Percentiles rank a stretch among this genome's conserved stretches.
These are phyloP conservation scores for Poliocrania exsul DNA, from an alignment of 2,797 vertebrate species.

Conservation along the genomic window DNA sequence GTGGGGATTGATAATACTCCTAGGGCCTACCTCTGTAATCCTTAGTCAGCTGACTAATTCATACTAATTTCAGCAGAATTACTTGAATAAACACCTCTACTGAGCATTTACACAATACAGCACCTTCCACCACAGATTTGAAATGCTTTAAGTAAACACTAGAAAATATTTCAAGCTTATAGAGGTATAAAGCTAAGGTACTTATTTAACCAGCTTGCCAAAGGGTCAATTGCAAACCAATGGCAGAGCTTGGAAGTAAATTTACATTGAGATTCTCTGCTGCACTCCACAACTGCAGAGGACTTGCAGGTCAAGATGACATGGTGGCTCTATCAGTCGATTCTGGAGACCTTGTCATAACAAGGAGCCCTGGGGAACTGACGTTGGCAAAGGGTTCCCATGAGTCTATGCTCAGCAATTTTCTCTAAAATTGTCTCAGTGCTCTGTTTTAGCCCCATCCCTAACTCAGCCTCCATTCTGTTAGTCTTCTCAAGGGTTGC, in stretches of 20 bases:
- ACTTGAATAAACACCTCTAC: conserved; percentile 52
- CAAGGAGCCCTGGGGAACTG: neutral
- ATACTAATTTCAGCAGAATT: conserved; percentile 54
- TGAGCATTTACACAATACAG: neutral
- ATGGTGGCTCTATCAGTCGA: neutral
- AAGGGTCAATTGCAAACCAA: conserved; percentile 11
- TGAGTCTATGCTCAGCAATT: neutral
- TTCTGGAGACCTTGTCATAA: neutral
- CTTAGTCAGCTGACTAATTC: conserved; percentile 56
- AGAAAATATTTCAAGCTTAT: conserved; percentile 4
- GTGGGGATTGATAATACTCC: neutral
- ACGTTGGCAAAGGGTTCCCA: neutral
- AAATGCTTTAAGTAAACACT: conserved; percentile 42
- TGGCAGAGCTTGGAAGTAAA: neutral
- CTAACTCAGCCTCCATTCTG: neutral
- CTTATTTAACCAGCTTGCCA: neutral
- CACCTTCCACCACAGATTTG: neutral
- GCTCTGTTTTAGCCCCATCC: neutral
- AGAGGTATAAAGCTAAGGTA: neutral
- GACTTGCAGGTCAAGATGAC: neutral
- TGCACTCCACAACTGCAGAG: neutral
- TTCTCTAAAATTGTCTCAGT: neutral
- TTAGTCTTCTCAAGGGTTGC: neutral
- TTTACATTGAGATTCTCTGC: conserved; percentile 8
- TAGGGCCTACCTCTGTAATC: conserved; percentile 23